Evolutionary conservation across 2,888 invertebrate genomes (phyloP), one percentile per base, ranked within the genome.

Genomic region (Heteromyza rotundicornis): DNA sequence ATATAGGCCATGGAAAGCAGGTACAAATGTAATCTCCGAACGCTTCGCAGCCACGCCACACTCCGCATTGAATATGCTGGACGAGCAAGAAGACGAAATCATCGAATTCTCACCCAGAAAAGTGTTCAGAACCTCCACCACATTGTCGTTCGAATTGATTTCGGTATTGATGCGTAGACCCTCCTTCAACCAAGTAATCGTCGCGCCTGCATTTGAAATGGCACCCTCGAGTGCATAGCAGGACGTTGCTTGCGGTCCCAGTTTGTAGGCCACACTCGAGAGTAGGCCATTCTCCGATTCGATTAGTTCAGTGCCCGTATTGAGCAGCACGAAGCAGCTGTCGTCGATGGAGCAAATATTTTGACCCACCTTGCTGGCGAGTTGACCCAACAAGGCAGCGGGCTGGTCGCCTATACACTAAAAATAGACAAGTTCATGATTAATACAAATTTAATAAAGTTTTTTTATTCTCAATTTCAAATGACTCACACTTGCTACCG

Each of bases 291-390:
- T 90, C 60, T 89, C 87, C 0, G 96, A 96, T 74, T 92, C 89
- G 1, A 95, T 89, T 77, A 90, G 85, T 50, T 88, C 87, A 76
- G 76, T 73, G 76, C 98, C 98, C 62, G 97, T 98, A 83, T 99
- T 98, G 75, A 94, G 94, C 27, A 99, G 85, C 63, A 99, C 87
- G 81, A 98, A 98, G 76, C 97, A 96, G 58, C 96, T 97, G 58
- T 97, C 97, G 52, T 98, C 95, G 80, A 93, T 96, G 62, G 97
- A 97, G 82, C 95, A 95, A 82, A 97, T 96, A 14, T 95, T 95
- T 85, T 94, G 91, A 2, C 96, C 96, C 73, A 90, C 89, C 73
- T 89, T 89, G 76, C 94, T 88, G 75, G 97, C 97, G 75, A 92
- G 88, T 83, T 98, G 97, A 1, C 98, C 98, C 19, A 98, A 89